Conservation (phyloP, 2,797 vertebrate species). For the Rhabdomys pumilio region DNA sequence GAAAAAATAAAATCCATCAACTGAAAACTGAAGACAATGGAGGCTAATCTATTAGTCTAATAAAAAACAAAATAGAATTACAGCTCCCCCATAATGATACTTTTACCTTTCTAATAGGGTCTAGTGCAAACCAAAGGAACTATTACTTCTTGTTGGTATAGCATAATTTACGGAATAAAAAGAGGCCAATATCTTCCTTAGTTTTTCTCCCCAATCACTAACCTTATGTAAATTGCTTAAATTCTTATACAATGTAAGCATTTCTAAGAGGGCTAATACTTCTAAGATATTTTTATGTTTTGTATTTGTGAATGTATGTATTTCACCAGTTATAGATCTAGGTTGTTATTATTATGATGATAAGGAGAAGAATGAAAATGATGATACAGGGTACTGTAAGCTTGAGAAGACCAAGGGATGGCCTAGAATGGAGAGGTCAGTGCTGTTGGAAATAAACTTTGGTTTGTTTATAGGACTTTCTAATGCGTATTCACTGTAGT, state of each 20-base stretch:
- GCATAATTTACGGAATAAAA: neutral
- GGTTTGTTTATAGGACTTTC: constrained; percentile 25
- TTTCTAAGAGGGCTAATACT: neutral
- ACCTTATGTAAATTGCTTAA: constrained; percentile 41
- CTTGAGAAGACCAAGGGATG: neutral
- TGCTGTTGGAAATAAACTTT: constrained; percentile 13
- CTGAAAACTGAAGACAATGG: neutral
- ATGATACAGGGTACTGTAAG: neutral
- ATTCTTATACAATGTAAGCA: neutral
- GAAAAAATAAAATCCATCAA: neutral
- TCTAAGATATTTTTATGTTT: constrained; percentile 34
- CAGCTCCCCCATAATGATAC: neutral
- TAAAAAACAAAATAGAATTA: neutral
- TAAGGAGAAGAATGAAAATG: neutral
- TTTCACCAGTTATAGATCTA: constrained; percentile 26
- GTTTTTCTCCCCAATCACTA: neutral
- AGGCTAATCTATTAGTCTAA: constrained; percentile 11
- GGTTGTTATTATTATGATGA: neutral
- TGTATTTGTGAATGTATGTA: constrained; percentile 10
- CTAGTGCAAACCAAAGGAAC: constrained; percentile 35
- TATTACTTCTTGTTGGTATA: constrained; percentile 39
- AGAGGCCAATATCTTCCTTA: neutral
- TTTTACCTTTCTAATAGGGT: constrained; percentile 34
- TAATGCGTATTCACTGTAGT: constrained; percentile 34
- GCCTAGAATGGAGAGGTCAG: neutral